Base-by-base conservation (phyloP, 1,140 invertebrate genomes). In the Telenomus remus region DNA sequence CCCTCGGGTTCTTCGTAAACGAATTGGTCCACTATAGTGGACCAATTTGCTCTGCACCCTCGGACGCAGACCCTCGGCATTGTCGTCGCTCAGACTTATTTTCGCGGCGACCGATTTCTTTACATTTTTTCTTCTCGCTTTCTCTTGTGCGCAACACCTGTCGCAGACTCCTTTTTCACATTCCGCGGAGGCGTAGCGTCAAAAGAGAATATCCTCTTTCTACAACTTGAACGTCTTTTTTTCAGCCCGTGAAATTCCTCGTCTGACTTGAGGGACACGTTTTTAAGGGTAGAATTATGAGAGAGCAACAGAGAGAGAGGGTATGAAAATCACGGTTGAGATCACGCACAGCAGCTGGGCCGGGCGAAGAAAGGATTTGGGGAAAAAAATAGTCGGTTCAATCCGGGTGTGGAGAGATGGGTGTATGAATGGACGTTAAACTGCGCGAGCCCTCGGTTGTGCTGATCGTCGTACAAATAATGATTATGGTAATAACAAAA, bases 21-120 rank as follows among this genome's bases (percentile, higher is more conserved):
- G 71, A 77, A n/a, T n/a, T n/a, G n/a, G n/a, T n/a, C n/a, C n/a
- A n/a, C n/a, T 6, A 27, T 80, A 82, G 79, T 81, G 81, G 80
- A 84, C 81, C 82, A 86, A 87, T 87, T 86, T 86, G 85, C 81
- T 27, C 19, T 81, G 82, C 81, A 82, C 84, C 80, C 80, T 78
- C 70, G 69, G 78, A 74, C 64, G 69, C 76, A 50, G 73, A 76
- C 78, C 83, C 78, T 84, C 82, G 82, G 82, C 81, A 83, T 86
- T 86, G 84, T 86, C 81, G 77, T 81, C 57, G 76, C 49, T 49
- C 73, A 77, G 80, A 82, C 86, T 87, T 84, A 86, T 85, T 86
- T 83, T 82, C 76, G 74, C 76, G 82, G 69, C 60, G 78, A 79
- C 68, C 76, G 80, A 81, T 81, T 80, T 76, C 72, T 72, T 39